These are phyloP conservation scores for Sakesphorus luctuosus DNA, from an alignment of 2,113 vertebrate genomes.

Conservation along the genomic window DNA sequence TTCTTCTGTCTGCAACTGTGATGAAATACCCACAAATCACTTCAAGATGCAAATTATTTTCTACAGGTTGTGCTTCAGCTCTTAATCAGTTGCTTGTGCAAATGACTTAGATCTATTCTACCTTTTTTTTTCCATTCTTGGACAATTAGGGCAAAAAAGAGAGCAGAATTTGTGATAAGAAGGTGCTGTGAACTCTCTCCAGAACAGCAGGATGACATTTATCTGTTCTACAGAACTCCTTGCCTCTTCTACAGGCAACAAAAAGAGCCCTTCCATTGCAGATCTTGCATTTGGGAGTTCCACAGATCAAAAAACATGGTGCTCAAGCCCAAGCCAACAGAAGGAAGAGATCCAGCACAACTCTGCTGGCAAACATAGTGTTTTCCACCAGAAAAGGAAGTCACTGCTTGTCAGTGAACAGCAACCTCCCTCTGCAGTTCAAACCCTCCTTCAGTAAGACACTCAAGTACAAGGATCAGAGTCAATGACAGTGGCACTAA, in stretches of 20 bases:
- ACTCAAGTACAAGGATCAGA: not conserved
- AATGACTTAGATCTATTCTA: not conserved
- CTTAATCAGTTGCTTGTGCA: not conserved
- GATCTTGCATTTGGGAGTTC: not conserved
- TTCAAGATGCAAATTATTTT: not conserved
- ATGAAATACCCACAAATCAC: not conserved
- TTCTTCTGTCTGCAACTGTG: not conserved
- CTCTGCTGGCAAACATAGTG: not conserved
- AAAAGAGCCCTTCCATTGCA: not conserved
- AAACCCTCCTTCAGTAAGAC: not conserved
- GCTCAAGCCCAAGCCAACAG: not conserved
- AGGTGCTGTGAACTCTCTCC: constrained; percentile 33
- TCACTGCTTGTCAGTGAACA: not conserved
- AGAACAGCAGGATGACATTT: constrained; percentile 11
- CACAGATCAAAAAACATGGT: not conserved
- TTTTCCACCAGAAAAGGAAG: not conserved
- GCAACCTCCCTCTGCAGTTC: not conserved
- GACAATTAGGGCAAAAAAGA: not conserved
- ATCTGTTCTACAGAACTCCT: not conserved
- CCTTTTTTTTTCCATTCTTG: not conserved
- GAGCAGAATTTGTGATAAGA: constrained; percentile 50
- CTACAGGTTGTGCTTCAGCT: not conserved
- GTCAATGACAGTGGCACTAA: not conserved
- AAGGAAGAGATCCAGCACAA: not conserved
- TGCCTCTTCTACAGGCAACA: not conserved